Evolutionary conservation across 1,140 invertebrate genomes (phyloP), one percentile per base, ranked within the genome.

Genomic region (Drosophila neocordata): DNA sequence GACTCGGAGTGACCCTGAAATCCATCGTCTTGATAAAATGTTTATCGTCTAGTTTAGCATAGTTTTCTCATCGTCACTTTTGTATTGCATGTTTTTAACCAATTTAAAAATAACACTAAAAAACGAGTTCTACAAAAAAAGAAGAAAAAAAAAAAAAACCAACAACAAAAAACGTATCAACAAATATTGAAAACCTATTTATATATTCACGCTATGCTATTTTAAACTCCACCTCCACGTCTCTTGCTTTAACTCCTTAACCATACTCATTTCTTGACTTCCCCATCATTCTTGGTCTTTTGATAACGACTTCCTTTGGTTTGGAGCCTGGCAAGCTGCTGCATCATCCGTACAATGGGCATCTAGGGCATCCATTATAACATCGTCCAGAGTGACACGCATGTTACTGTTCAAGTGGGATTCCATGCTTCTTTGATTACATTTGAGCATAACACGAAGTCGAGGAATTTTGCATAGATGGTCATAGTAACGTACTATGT

Each of bases 401-500:
- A 70, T 59, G 20, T 53, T 52, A 22, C 66, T 83, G 8, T 44
- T 60, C 8, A 37, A 35, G 0, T 55, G 41, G 11, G 34, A 64
- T 0, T 73, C 68, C 20, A 52, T 31, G 41, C 72, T 56, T 4
- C 72, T 27, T 34, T 63, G 55, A 38, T 52, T 69, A 48, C 76
- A 78, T 44, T 78, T 79, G 1, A 78, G 38, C 74, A 89, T 61
- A 4, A 73, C 34, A 13, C 69, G 78, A 6, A 76, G 57, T 0
- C 78, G 69, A 2, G 89, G 88, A 34, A 90, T 76, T 35, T 57
- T 65, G 18, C 60, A 37, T 31, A 90, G 44, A 8, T 78, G 62
- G 22, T 89, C 76, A 22, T 74, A 90, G 59, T 74, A 90, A 24
- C 87, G 80, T 1, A 85, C 18, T 7, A 89, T 64, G 7, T 53